Evolutionary conservation across 2,113 vertebrate species (phyloP).

Genomic region (Cinclus cinclus): DNA sequence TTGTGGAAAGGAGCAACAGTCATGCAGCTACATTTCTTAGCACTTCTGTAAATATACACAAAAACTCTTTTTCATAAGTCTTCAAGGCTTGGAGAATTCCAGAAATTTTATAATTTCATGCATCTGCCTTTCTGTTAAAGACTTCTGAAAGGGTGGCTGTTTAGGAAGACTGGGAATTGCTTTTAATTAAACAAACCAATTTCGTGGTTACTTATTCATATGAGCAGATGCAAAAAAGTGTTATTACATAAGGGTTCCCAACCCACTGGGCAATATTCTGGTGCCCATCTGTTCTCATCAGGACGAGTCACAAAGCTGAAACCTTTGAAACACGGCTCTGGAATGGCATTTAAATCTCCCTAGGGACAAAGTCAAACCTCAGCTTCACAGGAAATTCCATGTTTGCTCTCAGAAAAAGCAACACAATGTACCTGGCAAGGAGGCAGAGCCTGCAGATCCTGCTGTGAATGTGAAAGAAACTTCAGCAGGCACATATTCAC

Average conservation of each 20-base stretch:
- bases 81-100: background rate
- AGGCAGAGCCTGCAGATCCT: background rate
- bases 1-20: background rate
- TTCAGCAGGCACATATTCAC: background rate
- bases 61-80: background rate
- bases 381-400: background rate
- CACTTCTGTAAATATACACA: background rate
- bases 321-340: background rate
- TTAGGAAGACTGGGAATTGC: background rate
- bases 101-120: background rate
- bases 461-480: background rate
- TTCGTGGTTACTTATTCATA: background rate
- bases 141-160: background rate
- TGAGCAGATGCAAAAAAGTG: background rate
- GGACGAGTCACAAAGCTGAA: fast-evolving
- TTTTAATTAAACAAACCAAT: constrained; percentile 27
- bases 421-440: background rate
- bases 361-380: background rate
- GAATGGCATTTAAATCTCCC: background rate
- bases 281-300: background rate
- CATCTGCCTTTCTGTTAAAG: background rate
- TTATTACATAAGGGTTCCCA: background rate
- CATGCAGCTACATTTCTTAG: background rate
- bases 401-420: background rate
- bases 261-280: background rate